Conservation (phyloP, 2,888 invertebrate genomes). For the Drosophila sordidapex region DNA sequence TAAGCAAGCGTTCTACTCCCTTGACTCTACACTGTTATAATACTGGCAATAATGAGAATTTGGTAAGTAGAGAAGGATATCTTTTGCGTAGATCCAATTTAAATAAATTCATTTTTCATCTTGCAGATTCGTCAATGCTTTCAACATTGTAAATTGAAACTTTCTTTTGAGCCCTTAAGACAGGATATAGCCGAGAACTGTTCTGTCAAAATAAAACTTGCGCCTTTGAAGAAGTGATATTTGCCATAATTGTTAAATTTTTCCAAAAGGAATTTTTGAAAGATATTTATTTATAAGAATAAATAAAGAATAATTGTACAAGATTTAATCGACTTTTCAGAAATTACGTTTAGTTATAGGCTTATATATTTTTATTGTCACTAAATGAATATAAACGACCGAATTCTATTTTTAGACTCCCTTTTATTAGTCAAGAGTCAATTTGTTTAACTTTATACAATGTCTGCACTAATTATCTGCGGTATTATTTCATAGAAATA, state of each 20-base stretch:
- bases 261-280: background rate
- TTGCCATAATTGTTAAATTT: background rate
- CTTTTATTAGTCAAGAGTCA: conserved; percentile 4
- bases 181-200: accelerated
- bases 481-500: conserved; percentile 73
- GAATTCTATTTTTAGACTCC: conserved; percentile 1
- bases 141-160: conserved; percentile 10
- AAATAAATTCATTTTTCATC: background rate
- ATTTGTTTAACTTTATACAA: conserved; percentile 55
- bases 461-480: conserved; percentile 24
- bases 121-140: conserved; percentile 32
- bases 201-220: background rate
- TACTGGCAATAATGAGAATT: background rate
- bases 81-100: no score
- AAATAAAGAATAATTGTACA: background rate
- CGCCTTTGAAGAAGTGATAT: background rate
- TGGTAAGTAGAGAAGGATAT: conserved; percentile 10
- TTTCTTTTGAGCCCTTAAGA: conserved; percentile 9
- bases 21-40: conserved; percentile 22
- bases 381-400: conserved; percentile 83
- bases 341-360: background rate
- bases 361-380: conserved; percentile 45
- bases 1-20: conserved; percentile 6
- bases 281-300: conserved; percentile 6
- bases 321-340: background rate